These are phyloP conservation scores for Girardinichthys multiradiatus DNA, from an alignment of 2,113 vertebrate species.

Conservation along the genomic window DNA sequence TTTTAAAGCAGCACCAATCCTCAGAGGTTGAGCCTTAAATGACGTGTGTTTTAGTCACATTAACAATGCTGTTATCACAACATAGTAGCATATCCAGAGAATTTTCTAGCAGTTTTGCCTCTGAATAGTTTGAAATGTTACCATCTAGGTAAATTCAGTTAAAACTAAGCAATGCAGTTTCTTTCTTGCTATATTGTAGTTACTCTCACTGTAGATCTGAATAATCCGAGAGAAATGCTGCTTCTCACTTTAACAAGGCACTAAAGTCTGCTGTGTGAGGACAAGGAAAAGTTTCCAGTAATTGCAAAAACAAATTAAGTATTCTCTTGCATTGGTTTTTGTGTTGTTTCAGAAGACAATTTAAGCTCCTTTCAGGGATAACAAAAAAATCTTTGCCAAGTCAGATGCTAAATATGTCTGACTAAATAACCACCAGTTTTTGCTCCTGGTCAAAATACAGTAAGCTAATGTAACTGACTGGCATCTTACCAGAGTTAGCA, in stretches of 20 bases:
- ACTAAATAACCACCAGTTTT: no score
- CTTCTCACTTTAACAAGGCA: neutral
- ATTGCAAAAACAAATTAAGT: neutral
- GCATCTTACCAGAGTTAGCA: no score
- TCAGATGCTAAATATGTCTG: no score
- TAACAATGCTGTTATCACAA: conserved; percentile 17
- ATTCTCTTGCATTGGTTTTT: neutral
- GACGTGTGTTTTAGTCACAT: conserved; percentile 9
- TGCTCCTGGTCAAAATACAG: no score
- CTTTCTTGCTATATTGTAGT: neutral
- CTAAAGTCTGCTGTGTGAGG: neutral
- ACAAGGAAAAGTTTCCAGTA: neutral
- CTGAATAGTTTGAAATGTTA: neutral
- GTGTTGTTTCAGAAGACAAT: neutral
- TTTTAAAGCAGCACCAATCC: conserved; percentile 39
- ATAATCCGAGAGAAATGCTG: neutral
- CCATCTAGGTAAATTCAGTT: conserved; percentile 14
- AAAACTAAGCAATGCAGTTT: neutral
- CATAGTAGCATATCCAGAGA: no score
- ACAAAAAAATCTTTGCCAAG: no score
- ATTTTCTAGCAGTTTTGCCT: neutral
- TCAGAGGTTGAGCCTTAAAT: neutral
- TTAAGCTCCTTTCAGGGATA: no score
- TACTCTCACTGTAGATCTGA: neutral
- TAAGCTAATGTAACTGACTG: no score